These are phyloP conservation scores for Onychomys leucogaster DNA, from an alignment of 2,797 vertebrate species.

Conservation along the genomic window DNA sequence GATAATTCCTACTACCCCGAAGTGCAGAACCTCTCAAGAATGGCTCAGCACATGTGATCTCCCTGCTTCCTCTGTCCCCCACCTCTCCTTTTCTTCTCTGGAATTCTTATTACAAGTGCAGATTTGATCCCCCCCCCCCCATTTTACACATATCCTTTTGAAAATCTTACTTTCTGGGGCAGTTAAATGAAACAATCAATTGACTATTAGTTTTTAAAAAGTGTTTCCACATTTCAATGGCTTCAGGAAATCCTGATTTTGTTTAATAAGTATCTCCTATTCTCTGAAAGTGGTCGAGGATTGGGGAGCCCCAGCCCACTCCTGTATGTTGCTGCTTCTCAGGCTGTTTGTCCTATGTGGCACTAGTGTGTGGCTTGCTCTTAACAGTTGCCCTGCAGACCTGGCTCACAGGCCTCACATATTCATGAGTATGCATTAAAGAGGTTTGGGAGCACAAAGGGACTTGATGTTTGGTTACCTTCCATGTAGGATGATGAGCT, in stretches of 20 bases:
- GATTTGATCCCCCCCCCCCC: background rate
- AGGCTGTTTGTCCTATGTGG: background rate
- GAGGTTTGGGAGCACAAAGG: background rate
- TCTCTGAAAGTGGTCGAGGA: background rate
- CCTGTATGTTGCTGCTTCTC: background rate
- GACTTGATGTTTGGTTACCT: background rate
- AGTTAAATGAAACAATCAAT: background rate
- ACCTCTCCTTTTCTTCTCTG: background rate
- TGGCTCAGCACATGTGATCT: background rate
- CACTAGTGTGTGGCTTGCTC: background rate
- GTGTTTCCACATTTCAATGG: background rate
- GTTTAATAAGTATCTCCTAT: conserved; percentile 14
- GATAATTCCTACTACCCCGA: background rate
- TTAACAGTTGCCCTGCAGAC: background rate
- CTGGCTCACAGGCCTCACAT: background rate
- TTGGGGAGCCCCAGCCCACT: background rate
- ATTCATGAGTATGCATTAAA: background rate
- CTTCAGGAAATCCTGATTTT: background rate
- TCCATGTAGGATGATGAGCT: background rate
- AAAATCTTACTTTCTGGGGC: conserved; percentile 19
- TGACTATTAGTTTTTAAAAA: conserved; percentile 48
- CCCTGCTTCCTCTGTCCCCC: background rate
- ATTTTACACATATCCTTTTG: background rate
- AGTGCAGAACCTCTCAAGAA: background rate
- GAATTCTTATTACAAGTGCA: background rate